Evolutionary conservation across 2,797 vertebrate species (phyloP).

Genomic region (Scolopax rusticola): DNA sequence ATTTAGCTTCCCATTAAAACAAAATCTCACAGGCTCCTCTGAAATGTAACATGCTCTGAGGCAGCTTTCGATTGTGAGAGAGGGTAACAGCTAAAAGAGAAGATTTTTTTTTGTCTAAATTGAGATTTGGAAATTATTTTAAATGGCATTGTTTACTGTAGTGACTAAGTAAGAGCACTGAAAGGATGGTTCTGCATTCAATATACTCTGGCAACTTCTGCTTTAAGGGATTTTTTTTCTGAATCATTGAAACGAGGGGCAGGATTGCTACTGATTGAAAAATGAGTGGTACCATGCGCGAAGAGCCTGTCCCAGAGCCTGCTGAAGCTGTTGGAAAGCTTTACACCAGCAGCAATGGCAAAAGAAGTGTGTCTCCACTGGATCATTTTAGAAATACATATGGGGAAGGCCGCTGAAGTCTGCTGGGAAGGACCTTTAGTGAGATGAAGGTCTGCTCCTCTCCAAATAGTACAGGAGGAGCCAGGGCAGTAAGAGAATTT

Average conservation of each 20-base stretch:
- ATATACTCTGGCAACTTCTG: constrained; percentile 18
- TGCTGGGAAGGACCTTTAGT: background rate
- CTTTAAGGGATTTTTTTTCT: background rate
- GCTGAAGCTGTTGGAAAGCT: background rate
- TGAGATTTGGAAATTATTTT: constrained; percentile 62
- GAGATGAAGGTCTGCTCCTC: background rate
- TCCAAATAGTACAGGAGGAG: background rate
- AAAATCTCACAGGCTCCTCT: constrained; percentile 51
- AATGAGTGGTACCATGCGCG: background rate
- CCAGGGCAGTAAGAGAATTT: background rate
- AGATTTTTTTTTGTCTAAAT: background rate
- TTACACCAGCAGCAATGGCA: background rate
- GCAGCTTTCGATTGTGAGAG: constrained; percentile 61
- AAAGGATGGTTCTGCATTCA: constrained; percentile 42
- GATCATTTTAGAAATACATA: background rate
- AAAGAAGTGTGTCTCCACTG: accelerated
- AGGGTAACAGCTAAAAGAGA: constrained; percentile 29
- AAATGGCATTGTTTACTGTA: constrained; percentile 51
- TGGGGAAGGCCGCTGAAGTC: background rate
- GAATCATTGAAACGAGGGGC: constrained; percentile 16
- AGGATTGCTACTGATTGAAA: constrained; percentile 42
- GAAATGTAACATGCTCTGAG: constrained; percentile 38
- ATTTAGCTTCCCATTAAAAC: constrained; percentile 58
- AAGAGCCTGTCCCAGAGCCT: background rate
- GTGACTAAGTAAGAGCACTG: constrained; percentile 32